Base-by-base conservation (phyloP, 1,140 invertebrate species). In the Nilaparvata lugens region DNA sequence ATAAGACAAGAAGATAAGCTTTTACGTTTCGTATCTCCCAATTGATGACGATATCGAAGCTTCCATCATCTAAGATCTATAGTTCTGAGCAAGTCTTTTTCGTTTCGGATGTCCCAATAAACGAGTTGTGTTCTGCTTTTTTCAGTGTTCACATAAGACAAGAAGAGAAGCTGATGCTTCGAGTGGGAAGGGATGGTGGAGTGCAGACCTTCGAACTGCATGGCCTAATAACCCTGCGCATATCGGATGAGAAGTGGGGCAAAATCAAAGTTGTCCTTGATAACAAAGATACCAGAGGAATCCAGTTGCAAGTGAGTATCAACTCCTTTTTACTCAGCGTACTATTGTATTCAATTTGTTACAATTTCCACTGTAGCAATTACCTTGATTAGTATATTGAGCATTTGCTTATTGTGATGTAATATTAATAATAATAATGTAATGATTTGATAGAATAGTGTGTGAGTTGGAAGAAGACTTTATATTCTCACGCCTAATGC, bases 121-220 rank as follows among this genome's bases (percentile, higher is more conserved):
- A 52, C 52, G 24, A 25, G 52, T 4, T 40, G 7, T 24, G 9
- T 24, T 28, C 40, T 52, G 13, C 1, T 23, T 62, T 11, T 64
- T 80, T 24, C 66, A 89, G 87, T 67, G 83, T 93, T 2, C 89
- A 93, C 73, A 74, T 94, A 31, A 82, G 87, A 62, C 82, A 93
- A 70, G 89, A 97, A 71, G 96, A 98, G 72, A 90, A 92, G 68
- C 76, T 99, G 35, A 83, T 82, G 40, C 78, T 97, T n/a, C 80
- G 81, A n/a, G 84, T 95, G 35, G 89, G 88, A n/a, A 80, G 94
- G 54, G 94, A 98, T 75, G 96, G 96, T 56, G 95, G 94, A 5
- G 79, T 98, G 21, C 89, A 96, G 70, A 86, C 85, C 71, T 90
- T 96, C 68, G 96, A 98, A 74, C 76, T 98, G 1, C 86, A 89